Evolutionary conservation across 2,113 vertebrate species (phyloP), one percentile per base, ranked within the genome.

Genomic region (Neoarius graeffei): DNA sequence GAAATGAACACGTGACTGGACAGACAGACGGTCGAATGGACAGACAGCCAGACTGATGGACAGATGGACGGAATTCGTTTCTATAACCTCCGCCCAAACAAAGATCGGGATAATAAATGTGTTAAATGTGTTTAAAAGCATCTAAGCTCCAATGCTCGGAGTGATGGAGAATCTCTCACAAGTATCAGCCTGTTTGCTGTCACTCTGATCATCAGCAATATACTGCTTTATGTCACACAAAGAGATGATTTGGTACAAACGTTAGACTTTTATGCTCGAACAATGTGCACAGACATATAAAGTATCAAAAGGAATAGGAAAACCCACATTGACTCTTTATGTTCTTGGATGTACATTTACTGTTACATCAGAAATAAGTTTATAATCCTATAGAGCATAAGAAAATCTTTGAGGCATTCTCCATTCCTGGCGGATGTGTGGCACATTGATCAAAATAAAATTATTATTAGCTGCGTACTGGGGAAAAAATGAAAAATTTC

Each of bases 171-270:
- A 66, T 66, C 64, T 66, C 64, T 66, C 9, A 66, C 10, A 66
- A 23, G 83, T 19, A 59, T 85, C 52, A 88, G 15, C 19, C 30
- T 56, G 56, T 88, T 10, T 69, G n/a, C 66, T 14, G n/a, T 30
- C n/a, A 30, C 4, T 69, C n/a, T 15, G n/a, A 30, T 69, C 14
- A 71, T 8, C 2, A 57, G 13, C 14, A 80, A n/a, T 56, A 57
- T n/a, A 30, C 1, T 57, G 25, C 14, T 77, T 20, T 11, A 77
- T 54, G 23, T 77, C 9, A 77, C 42, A 25, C 48, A n/a, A 15
- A 23, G 8, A 50, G 19, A 77, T 56, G n/a, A 35, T 73, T 73
- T 73, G 69, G 69, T 17, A 73, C 13, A 73, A 42, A 42, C 15
- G 42, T 71, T 35, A 42, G 15, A 73, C 15, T 42, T 73, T 1